Evolutionary conservation across 2,888 invertebrate genomes (phyloP).

Genomic region (Pterobdella sp.): DNA sequence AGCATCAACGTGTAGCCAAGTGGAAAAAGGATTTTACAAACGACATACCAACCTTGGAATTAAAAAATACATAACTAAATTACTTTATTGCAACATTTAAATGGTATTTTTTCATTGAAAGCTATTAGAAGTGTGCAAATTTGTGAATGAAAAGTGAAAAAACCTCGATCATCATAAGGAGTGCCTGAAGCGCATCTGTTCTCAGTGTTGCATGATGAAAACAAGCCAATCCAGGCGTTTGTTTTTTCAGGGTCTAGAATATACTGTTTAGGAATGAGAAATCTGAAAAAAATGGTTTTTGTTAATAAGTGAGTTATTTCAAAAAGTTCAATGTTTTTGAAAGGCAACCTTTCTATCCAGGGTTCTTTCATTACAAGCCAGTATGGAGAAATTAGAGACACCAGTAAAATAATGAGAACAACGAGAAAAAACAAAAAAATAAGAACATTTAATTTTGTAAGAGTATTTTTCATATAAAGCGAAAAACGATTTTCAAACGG

Average conservation of each 20-base stretch:
- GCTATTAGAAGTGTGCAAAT: background rate
- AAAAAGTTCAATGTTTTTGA: background rate
- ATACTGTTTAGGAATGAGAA: constrained; percentile 20
- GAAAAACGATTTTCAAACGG: background rate
- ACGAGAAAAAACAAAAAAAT: constrained; percentile 14
- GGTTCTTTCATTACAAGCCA: constrained; percentile 22
- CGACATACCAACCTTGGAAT: constrained; percentile 28
- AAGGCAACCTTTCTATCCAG: constrained; percentile 24
- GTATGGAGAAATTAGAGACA: constrained; percentile 15
- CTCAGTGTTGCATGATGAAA: constrained; percentile 19
- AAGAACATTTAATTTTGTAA: constrained; percentile 3
- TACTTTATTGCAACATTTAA: background rate
- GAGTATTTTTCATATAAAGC: background rate
- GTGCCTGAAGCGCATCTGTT: constrained; percentile 18
- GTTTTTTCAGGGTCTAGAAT: constrained; percentile 17
- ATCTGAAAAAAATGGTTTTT: background rate
- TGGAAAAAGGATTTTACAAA: constrained; percentile 16
- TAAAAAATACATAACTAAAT: background rate
- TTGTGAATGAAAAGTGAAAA: background rate
- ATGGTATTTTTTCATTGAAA: background rate
- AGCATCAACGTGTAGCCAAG: constrained; percentile 12
- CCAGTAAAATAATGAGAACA: constrained; percentile 1
- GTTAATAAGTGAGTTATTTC: background rate
- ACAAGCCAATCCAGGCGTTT: constrained; percentile 26
- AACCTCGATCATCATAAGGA: constrained; percentile 12